Percentiles rank a stretch among this genome's conserved stretches.
These are phyloP conservation scores for Melanaphis sacchari DNA, from an alignment of 1,140 invertebrate genomes.

Conservation along the genomic window DNA sequence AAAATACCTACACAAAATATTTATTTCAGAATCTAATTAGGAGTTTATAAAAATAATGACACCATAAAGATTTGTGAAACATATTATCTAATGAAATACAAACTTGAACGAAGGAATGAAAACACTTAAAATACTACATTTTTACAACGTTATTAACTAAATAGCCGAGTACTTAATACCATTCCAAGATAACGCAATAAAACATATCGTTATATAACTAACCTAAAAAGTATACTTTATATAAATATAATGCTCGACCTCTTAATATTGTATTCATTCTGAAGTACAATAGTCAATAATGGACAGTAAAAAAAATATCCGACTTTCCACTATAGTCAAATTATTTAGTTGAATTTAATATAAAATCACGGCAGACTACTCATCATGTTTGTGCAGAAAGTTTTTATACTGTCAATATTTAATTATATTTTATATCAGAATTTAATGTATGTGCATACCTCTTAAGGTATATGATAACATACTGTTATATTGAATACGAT, in stretches of 20 bases:
- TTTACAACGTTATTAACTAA: conserved; percentile 10
- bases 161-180: background rate
- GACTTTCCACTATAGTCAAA: background rate
- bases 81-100: background rate
- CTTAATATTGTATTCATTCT: background rate
- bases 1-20: background rate
- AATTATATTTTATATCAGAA: background rate
- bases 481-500: background rate
- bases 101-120: background rate
- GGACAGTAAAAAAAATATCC: background rate
- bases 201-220: background rate
- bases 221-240: background rate
- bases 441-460: background rate
- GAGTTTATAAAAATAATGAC: background rate
- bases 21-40: background rate
- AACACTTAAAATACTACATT: background rate
- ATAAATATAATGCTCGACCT: background rate
- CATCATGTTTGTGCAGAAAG: background rate
- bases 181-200: background rate
- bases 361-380: background rate
- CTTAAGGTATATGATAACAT: background rate
- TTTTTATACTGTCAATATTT: background rate
- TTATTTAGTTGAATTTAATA: background rate
- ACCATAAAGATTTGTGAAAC: background rate
- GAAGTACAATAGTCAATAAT: background rate